Conservation (phyloP, 2,113 vertebrate genomes). For the Sebastes schlegelii region DNA sequence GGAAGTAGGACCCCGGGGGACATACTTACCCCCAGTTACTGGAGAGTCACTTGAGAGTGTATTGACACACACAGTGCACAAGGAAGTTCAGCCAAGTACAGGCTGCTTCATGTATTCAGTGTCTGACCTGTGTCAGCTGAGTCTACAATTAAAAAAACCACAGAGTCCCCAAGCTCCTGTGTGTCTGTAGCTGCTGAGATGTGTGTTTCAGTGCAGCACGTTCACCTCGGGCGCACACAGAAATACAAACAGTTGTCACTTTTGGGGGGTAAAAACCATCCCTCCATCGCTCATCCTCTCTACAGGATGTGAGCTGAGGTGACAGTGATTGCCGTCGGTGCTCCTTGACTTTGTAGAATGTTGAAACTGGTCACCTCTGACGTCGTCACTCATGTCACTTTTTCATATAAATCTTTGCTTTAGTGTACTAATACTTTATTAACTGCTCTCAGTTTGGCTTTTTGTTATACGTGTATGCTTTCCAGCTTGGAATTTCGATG, state of each 20-base stretch:
- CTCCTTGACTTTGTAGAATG: neutral
- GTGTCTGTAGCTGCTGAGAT: neutral
- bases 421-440: neutral
- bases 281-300: too few relatives aligned
- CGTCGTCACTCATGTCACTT: too few relatives aligned
- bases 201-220: neutral
- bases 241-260: conserved; percentile 29
- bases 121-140: conserved; percentile 47
- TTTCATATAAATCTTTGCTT: neutral
- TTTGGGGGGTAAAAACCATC: neutral
- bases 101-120: neutral
- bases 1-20: conserved; percentile 68
- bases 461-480: neutral
- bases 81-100: conserved; percentile 26
- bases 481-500: neutral
- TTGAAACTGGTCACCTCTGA: neutral
- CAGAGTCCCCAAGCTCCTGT: conserved; percentile 23
- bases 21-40: conserved; percentile 51
- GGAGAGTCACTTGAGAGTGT: conserved; percentile 55
- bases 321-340: neutral
- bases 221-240: conserved; percentile 15
- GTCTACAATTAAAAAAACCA: conserved; percentile 15
- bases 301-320: neutral
- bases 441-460: neutral
- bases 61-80: conserved; percentile 28